phyloP scores from a whole-genome alignment of 2,888 invertebrate genomes.

The Philaethria dido region DNA sequence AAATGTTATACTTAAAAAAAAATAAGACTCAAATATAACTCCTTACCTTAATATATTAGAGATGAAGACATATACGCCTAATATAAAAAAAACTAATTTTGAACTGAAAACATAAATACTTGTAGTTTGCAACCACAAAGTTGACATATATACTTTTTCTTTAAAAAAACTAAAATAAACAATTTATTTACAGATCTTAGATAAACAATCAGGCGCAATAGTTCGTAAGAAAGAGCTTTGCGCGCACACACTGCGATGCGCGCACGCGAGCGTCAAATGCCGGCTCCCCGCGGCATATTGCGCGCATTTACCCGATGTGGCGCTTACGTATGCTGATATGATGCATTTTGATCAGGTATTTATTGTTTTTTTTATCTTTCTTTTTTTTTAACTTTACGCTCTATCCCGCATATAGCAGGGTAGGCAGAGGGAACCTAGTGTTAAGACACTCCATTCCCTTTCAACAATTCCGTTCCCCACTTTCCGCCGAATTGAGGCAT shows the following conservation, averaged over 20 bases:
- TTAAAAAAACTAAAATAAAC: neutral
- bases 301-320: constrained; percentile 52
- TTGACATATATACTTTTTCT: neutral
- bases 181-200: constrained; percentile 52
- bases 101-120: neutral
- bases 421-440: too few relatives aligned
- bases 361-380: neutral
- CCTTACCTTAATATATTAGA: too few relatives aligned
- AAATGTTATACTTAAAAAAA: too few relatives aligned
- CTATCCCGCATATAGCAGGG: too few relatives aligned
- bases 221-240: constrained; percentile 52
- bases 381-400: too few relatives aligned
- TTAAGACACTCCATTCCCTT: too few relatives aligned
- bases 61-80: too few relatives aligned
- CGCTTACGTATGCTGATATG: constrained; percentile 42
- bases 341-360: constrained; percentile 61
- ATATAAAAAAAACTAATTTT: too few relatives aligned
- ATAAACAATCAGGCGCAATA: constrained; percentile 58
- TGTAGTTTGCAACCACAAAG: neutral
- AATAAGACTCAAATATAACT: too few relatives aligned
- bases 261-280: constrained; percentile 47
- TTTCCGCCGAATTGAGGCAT: too few relatives aligned
- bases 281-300: constrained; percentile 53
- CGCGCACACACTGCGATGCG: constrained; percentile 47
- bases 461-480: too few relatives aligned